Evolutionary conservation across 2,113 vertebrate species (phyloP).

Genomic region (Murina feae): DNA sequence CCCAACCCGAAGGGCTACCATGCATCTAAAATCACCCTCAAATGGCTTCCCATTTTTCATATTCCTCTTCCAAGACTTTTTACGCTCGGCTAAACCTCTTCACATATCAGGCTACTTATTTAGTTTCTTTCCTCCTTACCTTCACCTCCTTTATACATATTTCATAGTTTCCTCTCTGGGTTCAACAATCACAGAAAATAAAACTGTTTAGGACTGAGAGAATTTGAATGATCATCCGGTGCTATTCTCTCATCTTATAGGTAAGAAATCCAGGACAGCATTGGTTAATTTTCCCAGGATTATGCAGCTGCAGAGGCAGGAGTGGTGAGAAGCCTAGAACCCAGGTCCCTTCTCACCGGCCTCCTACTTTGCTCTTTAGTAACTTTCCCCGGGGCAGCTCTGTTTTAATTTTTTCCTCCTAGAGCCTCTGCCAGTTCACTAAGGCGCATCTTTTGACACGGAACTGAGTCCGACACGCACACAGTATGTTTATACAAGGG

Average conservation of each 20-base stretch:
- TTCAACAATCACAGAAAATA: constrained; percentile 15
- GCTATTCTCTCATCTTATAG: not conserved
- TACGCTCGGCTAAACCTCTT: not conserved
- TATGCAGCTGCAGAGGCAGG: not conserved
- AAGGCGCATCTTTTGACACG: not conserved
- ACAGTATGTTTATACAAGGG: constrained; percentile 29
- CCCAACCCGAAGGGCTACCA: not conserved
- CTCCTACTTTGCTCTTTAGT: not conserved
- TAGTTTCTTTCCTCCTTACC: not conserved
- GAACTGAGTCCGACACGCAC: constrained; percentile 19
- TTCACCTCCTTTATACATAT: not conserved
- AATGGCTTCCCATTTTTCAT: not conserved
- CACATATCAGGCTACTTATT: not conserved
- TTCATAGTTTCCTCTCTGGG: not conserved
- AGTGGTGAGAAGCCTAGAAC: not conserved
- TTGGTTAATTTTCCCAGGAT: not conserved
- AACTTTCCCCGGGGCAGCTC: not conserved
- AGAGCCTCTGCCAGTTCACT: constrained; percentile 18
- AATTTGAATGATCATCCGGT: not conserved
- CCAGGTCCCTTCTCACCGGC: not conserved
- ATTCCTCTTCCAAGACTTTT: not conserved
- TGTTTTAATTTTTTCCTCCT: constrained; percentile 25
- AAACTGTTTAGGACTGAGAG: not conserved
- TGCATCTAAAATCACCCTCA: not conserved
- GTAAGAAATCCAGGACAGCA: constrained; percentile 12